Conservation (phyloP, 2,797 vertebrate species). For the Pipistrellus pipistrellus region DNA sequence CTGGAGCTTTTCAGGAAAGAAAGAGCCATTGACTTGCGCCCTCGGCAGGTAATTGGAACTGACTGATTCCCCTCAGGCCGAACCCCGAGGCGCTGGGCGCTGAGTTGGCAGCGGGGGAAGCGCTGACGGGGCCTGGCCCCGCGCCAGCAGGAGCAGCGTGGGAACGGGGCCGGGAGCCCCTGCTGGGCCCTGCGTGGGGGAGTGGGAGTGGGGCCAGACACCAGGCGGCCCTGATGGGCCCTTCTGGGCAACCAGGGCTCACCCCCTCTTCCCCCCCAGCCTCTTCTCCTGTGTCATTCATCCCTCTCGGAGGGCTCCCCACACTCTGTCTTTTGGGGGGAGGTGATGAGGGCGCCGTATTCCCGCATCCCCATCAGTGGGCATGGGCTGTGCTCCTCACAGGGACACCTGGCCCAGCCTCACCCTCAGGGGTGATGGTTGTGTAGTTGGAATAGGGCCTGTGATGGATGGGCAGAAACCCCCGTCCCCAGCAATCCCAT, state of each 20-base stretch:
- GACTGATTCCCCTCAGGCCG: neutral
- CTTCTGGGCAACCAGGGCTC: neutral
- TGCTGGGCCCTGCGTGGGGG: neutral
- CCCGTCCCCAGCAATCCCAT: fast-evolving
- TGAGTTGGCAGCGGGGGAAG: neutral
- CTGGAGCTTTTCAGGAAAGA: neutral
- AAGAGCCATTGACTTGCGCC: conserved; percentile 19
- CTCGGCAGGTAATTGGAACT: neutral
- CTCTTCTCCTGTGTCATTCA: neutral
- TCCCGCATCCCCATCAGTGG: fast-evolving
- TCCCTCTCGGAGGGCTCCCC: neutral
- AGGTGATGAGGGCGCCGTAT: neutral
- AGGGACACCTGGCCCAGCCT: neutral
- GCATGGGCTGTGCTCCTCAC: neutral
- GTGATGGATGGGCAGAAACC: fast-evolving
- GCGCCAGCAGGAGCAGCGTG: conserved; percentile 45
- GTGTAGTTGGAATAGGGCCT: fast-evolving
- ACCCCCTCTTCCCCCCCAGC: neutral
- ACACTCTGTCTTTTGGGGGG: neutral
- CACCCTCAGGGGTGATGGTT: fast-evolving
- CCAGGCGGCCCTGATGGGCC: neutral
- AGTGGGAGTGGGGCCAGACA: neutral
- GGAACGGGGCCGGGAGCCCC: conserved; percentile 50
- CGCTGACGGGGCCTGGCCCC: conserved; percentile 47
- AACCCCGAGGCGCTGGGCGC: conserved; percentile 31